Evolutionary conservation across 2,888 invertebrate genomes (phyloP), one percentile per base, ranked within the genome.

Genomic region (Brenthis ino): DNA sequence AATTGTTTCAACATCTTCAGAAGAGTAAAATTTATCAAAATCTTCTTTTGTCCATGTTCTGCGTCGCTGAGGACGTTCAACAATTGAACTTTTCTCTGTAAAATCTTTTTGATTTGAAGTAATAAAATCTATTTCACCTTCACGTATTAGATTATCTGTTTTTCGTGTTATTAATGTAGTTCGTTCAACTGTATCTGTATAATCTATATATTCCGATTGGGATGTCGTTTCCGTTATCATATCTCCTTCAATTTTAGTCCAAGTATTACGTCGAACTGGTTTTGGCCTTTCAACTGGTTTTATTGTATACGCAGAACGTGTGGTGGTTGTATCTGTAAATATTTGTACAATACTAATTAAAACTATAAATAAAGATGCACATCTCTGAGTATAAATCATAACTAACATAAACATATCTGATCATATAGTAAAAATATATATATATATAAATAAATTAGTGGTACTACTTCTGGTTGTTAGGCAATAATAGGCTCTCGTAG

Each of bases 191-290:
- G 84, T 87, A 68, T 91, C 88, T 16, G 94, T 94, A 78, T 94
- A 94, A 83, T 96, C 95, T 68, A 95, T 88, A 78, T 93, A 96
- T 85, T 96, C 96, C 0, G 94, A 93, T 82, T 94, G 93, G 64
- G 90, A 94, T 20, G 96, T 96, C 5, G 96, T 96, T 77, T 95
- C 95, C 55, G 95, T 94, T 56, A 86, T 93, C 85, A 96, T 95
- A 67, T 96, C 96, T 47, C 96, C 96, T 86, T 96, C 96, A 57
- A 96, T 89, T 84, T 96, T 96, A 0, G 96, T 96, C 93, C 95
- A 96, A 1, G 96, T 96, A 79, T 96, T 96, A 65, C 96, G 94
- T 76, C 96, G 92, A 60, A 96, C 94, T 69, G 95, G 94, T 79
- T 90, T 94, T 56, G 95, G 93, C 77, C 95, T 89, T 83, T 95